Evolutionary conservation across 2,113 vertebrate genomes (phyloP).

Genomic region (Pungitius pungitius): DNA sequence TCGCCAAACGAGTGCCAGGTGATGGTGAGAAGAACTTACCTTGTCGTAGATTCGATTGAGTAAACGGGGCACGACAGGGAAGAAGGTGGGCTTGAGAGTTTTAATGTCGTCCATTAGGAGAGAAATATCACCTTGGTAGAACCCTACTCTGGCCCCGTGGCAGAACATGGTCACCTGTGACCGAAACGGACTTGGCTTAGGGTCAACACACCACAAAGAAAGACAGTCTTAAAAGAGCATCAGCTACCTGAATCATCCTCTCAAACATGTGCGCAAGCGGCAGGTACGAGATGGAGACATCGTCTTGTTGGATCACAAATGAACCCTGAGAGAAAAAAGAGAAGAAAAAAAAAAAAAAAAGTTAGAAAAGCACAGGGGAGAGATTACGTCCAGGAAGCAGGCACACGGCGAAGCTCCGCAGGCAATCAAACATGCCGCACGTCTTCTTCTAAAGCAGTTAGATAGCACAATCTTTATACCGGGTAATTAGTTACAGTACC

Average conservation of each 20-base stretch:
- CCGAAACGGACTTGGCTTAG: constrained; percentile 9
- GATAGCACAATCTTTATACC: constrained; percentile 55
- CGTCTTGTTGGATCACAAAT: constrained; percentile 78
- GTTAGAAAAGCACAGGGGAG: constrained; percentile 64
- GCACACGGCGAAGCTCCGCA: constrained; percentile 18
- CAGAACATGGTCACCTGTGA: constrained; percentile 81
- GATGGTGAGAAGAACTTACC: constrained; percentile 58
- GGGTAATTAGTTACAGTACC: constrained; percentile 72
- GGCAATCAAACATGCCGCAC: constrained; percentile 61
- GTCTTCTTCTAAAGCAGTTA: constrained; percentile 54
- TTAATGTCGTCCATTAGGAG: constrained; percentile 85
- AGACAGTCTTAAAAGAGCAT: not conserved
- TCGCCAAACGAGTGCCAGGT: fast-evolving
- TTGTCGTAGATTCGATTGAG: constrained; percentile 86
- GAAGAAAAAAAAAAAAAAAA: constrained; percentile 7
- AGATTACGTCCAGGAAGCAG: constrained; percentile 47
- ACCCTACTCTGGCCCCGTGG: constrained; percentile 81
- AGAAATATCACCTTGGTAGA: constrained; percentile 84
- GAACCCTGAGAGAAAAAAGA: constrained; percentile 72
- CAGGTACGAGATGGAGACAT: constrained; percentile 85
- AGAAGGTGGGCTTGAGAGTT: constrained; percentile 82
- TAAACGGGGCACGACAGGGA: constrained; percentile 82
- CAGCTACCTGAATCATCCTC: constrained; percentile 82
- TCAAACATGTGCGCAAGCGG: constrained; percentile 86
- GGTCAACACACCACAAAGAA: not conserved